Evolutionary conservation across 2,113 vertebrate species (phyloP), one percentile per base, ranked within the genome.

Genomic region (Chroicocephalus ridibundus): DNA sequence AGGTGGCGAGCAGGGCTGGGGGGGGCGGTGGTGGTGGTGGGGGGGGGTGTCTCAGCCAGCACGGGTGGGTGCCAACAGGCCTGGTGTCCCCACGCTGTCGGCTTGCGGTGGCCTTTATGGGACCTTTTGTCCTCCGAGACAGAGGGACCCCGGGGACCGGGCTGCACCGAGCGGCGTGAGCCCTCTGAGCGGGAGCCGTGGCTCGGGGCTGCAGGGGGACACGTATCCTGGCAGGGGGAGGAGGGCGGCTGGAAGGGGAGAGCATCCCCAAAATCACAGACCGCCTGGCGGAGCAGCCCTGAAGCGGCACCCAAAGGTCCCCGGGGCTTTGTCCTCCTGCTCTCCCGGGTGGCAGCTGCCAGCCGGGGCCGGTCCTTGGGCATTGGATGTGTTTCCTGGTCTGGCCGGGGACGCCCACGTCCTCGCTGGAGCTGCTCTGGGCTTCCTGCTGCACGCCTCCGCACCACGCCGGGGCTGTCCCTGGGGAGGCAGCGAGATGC

Each of bases 221-320:
- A 6, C 0, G 3, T 18, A 8, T 31, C 62, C 24, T 17, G 29
- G 58, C 26, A 13, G 2, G 1, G 29, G 16, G 26, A 38, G 19
- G 60, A 54, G 75, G 36, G 57, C 1, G 6, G 1, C 71, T 46
- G 83, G 40, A 29, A 65, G 29, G 47, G 32, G 42, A 62, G 13
- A 55, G 29, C 58, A 40, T 70, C 42, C 42, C 51, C 4, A 0
- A 1, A 61, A 36, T 46, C 52, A 27, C 72, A 24, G 25, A 3
- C 31, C 3, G 3, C 14, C 36, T 54, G 13, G 1, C 1, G 2
- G 25, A 61, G 54, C 47, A 46, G 82, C 44, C 2, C 0, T 24
- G 26, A 77, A 46, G 51, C 2, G 0, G 77, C 38, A 54, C 52
- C 42, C 9, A 29, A 24, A 32, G 29, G 49, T 68, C 20, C 38